These are phyloP conservation scores for Ctena decussata DNA, from an alignment of 2,888 invertebrate genomes.

Conservation along the genomic window DNA sequence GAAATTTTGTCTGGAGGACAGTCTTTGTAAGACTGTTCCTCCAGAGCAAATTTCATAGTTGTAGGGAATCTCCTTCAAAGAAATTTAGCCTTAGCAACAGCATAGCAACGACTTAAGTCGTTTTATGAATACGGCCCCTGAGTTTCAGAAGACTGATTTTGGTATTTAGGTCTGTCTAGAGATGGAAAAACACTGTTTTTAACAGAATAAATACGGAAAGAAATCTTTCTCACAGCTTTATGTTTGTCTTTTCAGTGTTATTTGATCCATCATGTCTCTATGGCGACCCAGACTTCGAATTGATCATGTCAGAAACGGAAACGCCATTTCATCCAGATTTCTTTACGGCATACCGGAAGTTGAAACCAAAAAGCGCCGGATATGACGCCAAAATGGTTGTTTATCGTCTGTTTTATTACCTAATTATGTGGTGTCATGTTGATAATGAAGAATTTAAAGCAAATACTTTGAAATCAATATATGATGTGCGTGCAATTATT, in stretches of 20 bases:
- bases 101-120: no score
- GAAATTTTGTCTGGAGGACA: no score
- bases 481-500: not conserved
- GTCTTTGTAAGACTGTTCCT: no score
- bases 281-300: conserved; percentile 16
- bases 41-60: no score
- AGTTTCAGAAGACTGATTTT: no score
- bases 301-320: not conserved
- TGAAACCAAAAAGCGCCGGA: not conserved
- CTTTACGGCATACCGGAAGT: not conserved
- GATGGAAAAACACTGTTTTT: no score
- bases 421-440: conserved; percentile 19
- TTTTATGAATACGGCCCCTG: no score
- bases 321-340: not conserved
- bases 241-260: conserved; percentile 3
- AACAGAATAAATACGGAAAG: no score
- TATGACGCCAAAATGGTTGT: not conserved
- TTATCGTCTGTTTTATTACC: conserved; percentile 12
- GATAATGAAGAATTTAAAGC: not conserved
- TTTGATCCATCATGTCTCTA: conserved; percentile 15
- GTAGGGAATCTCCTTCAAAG: no score
- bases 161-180: no score
- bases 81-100: no score
- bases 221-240: no score
- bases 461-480: not conserved